Evolutionary conservation across 2,797 vertebrate genomes (phyloP).

Genomic region (Hemibagrus guttatus): DNA sequence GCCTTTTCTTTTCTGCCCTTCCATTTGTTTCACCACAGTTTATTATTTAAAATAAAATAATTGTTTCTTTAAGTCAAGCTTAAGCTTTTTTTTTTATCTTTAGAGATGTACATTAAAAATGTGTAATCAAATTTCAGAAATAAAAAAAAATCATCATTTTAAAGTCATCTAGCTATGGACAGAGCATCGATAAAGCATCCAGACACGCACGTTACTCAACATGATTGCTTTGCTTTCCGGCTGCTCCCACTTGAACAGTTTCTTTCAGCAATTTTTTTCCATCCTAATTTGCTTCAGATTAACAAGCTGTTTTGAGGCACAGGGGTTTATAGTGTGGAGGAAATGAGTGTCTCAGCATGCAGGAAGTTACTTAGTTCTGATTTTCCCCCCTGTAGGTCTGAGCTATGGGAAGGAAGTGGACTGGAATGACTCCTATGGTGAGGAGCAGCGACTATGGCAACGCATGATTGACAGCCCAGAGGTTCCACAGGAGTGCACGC

Average conservation of each 20-base stretch:
- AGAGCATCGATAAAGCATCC: not conserved
- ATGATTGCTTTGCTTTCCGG: not conserved
- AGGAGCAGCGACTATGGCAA: conserved; percentile 91
- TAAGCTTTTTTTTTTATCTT: not conserved
- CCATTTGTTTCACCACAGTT: not conserved
- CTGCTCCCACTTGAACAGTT: not conserved
- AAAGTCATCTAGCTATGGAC: not conserved
- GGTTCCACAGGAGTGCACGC: conserved; percentile 84
- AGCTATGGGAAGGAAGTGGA: conserved; percentile 91
- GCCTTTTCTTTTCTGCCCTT: not conserved
- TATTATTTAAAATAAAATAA: not conserved
- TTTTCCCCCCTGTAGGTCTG: conserved; percentile 71
- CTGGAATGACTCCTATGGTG: conserved; percentile 95
- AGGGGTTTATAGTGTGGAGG: not conserved
- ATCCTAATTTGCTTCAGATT: not conserved
- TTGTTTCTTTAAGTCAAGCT: not conserved
- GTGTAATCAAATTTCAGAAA: not conserved
- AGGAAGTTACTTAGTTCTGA: not conserved
- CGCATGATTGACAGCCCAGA: conserved; percentile 92
- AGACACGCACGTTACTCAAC: not conserved
- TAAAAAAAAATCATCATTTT: not conserved
- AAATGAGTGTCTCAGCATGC: not conserved
- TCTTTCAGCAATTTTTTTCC: not conserved
- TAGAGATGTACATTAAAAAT: not conserved
- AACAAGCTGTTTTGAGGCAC: not conserved